Evolutionary conservation across 2,113 vertebrate species (phyloP).

Genomic region (Cyprinodon brontotheroides): DNA sequence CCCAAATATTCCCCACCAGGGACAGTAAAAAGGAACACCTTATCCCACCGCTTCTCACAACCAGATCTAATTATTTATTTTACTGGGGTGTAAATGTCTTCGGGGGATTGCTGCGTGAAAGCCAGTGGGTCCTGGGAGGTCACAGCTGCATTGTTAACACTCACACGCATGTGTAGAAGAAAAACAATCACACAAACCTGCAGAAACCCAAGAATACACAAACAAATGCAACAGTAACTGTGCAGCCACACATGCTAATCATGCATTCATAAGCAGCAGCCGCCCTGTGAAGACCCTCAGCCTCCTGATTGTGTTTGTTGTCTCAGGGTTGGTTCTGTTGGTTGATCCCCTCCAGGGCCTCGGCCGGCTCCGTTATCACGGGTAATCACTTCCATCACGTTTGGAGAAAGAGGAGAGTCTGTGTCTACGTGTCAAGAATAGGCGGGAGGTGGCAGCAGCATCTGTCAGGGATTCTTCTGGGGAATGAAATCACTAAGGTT

Average conservation of each 20-base stretch:
- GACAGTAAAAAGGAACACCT: conserved; percentile 47
- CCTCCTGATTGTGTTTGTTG: conserved; percentile 75
- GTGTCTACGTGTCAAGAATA: conserved; percentile 57
- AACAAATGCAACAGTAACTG: conserved; percentile 7
- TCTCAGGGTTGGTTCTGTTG: conserved; percentile 73
- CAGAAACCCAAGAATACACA: conserved; percentile 23
- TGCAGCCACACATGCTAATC: conserved; percentile 36
- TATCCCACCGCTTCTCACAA: conserved; percentile 54
- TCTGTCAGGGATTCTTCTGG: conserved; percentile 38
- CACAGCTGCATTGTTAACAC: conserved; percentile 52
- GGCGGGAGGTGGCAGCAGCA: conserved; percentile 38
- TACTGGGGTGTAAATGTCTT: conserved; percentile 74
- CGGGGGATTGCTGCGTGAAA: conserved; percentile 67
- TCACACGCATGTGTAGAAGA: conserved; percentile 1
- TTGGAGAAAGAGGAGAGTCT: conserved; percentile 53
- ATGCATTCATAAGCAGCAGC: conserved; percentile 19
- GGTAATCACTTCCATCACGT: conserved; percentile 74
- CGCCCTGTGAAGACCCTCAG: conserved; percentile 32
- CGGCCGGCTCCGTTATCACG: conserved; percentile 63
- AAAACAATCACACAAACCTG: conserved; percentile 31
- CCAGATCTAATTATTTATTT: conserved; percentile 73
- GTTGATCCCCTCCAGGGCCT: conserved; percentile 65
- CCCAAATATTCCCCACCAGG: conserved; percentile 63
- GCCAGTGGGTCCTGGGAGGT: conserved; percentile 67
- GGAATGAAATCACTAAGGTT: conserved; percentile 42